Evolutionary conservation across 2,797 vertebrate genomes (phyloP).

Genomic region (Aphelocoma californica): DNA sequence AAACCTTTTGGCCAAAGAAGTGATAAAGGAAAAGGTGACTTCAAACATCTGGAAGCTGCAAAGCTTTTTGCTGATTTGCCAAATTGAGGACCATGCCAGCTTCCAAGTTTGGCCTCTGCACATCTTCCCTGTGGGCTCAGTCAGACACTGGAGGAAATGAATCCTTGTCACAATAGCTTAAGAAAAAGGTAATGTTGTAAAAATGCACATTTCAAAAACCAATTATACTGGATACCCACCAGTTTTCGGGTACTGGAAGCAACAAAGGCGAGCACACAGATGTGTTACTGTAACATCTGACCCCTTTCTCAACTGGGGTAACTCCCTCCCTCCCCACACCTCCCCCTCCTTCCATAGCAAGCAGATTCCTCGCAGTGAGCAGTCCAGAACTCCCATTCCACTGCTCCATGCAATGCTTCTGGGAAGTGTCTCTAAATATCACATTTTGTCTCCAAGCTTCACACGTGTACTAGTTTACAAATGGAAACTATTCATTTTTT

Average conservation of each 20-base stretch:
- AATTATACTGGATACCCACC: slow-evolving; percentile 4
- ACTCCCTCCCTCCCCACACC: neutral
- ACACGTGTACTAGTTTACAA: neutral
- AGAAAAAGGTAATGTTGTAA: neutral
- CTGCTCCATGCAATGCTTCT: neutral
- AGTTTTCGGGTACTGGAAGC: neutral
- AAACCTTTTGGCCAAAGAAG: neutral
- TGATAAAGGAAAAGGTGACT: neutral
- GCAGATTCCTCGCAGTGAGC: neutral
- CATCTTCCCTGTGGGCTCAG: slow-evolving; percentile 28
- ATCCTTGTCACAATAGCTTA: slow-evolving; percentile 53
- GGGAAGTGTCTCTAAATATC: neutral
- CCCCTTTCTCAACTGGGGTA: neutral
- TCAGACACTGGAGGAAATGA: slow-evolving; percentile 25
- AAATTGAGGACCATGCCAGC: neutral
- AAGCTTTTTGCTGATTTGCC: neutral
- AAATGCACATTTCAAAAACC: neutral
- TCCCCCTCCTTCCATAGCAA: neutral
- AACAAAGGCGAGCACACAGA: neutral
- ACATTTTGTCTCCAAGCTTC: neutral
- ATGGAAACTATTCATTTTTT: neutral
- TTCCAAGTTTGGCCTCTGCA: neutral
- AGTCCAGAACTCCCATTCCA: neutral
- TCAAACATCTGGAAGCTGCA: neutral
- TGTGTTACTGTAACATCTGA: neutral